Base-by-base conservation (phyloP, 1,140 invertebrate species). In the Schlechtendalia chinensis region DNA sequence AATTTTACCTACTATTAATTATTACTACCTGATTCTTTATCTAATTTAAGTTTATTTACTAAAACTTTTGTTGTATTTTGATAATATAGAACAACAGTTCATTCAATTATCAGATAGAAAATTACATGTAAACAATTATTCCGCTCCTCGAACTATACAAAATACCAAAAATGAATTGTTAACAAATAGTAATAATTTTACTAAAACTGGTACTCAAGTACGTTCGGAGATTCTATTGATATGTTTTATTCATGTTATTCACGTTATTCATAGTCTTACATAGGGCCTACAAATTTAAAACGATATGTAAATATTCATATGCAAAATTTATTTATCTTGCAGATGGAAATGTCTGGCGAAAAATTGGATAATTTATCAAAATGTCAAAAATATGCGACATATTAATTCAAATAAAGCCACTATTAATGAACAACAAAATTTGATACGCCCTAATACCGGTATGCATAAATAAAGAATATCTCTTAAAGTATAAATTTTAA, bases 21-120 rank as follows among this genome's bases (percentile, higher is more conserved):
- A n/a, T n/a, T n/a, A n/a, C n/a, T n/a, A n/a, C n/a, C n/a, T n/a
- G n/a, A 71, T 29, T 63, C 0, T 24, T 22, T 32, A 19, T 58
- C n/a, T 72, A 3, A n/a, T 32, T 14, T 72, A 39, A 39, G 39
- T 69, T 17, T 24, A 50, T 50, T 50, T 63, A 17, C 8, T 12
- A 4, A 39, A 74, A 19, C 29, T 14, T 22, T 6, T 61, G 27
- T 47, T 74, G n/a, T 22, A 81, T 10, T n/a, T n/a, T n/a, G n/a
- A n/a, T 32, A 77, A 24, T 84, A 81, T 86, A 89, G 85, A 95
- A n/a, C 96, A 98, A 84, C 95, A 97, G 83, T 87, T 97, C 29
- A 91, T 97, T 29, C 93, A 97, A 85, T 92, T 96, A 89, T 91
- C 96, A 0, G 96, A 98, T 87, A 96, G 96, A 0, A 94, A 96